phyloP scores from a whole-genome alignment of 1,140 invertebrate species.

The Zaprionus davidi region DNA sequence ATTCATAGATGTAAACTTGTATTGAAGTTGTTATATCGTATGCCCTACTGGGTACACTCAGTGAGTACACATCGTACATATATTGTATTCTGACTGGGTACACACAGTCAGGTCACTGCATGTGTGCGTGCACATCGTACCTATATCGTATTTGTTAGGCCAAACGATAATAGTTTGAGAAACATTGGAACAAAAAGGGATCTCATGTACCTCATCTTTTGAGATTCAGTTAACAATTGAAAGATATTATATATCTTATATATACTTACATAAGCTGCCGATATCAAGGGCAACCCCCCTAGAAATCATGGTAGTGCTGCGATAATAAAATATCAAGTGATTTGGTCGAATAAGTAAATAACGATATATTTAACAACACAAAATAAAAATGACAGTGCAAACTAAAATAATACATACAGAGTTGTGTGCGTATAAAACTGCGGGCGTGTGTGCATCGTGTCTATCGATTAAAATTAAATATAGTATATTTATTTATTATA shows the following conservation, averaged over 20 bases:
- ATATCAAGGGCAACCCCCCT: background rate
- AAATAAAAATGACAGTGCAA: slow-evolving; percentile 81
- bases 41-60: background rate
- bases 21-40: slow-evolving; percentile 30
- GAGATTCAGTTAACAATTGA: background rate
- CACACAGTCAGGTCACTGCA: slow-evolving; percentile 34
- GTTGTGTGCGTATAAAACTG: slow-evolving; percentile 46
- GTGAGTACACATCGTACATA: background rate
- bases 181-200: slow-evolving; percentile 12
- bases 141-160: slow-evolving; percentile 34
- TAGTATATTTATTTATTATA: slow-evolving; percentile 2
- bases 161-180: slow-evolving; percentile 25
- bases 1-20: slow-evolving; percentile 9
- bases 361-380: slow-evolving; percentile 83
- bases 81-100: background rate
- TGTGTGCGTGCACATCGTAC: slow-evolving; percentile 12
- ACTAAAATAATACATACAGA: slow-evolving; percentile 79
- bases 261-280: background rate
- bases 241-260: background rate
- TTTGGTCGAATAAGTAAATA: slow-evolving; percentile 81
- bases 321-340: slow-evolving; percentile 22
- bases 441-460: slow-evolving; percentile 34
- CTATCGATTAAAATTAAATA: slow-evolving; percentile 53
- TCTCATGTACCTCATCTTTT: background rate
- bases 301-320: background rate